phyloP scores from a whole-genome alignment of 2,113 vertebrate species.

The Australoheros scitulus region DNA sequence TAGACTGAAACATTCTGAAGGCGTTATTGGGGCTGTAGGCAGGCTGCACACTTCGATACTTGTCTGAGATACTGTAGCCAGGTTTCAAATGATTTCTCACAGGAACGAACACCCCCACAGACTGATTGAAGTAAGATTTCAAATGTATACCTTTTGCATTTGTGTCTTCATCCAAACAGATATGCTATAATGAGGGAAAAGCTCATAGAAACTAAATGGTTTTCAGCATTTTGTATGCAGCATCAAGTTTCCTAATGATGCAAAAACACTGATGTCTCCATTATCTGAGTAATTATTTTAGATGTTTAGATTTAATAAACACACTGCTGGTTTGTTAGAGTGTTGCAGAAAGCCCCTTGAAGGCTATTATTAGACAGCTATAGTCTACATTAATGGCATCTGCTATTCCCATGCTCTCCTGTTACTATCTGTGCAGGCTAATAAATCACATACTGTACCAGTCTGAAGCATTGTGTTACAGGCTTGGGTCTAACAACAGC shows the following conservation, averaged over 20 bases:
- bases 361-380: constrained; percentile 55
- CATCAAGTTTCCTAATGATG: constrained; percentile 21
- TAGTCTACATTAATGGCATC: constrained; percentile 60
- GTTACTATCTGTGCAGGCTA: constrained; percentile 46
- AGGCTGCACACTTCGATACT: constrained; percentile 1
- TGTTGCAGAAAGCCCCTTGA: constrained; percentile 36
- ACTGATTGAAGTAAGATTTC: constrained; percentile 17
- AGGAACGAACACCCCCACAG: not conserved
- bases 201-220: not conserved
- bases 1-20: constrained; percentile 40
- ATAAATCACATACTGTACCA: constrained; percentile 58
- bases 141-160: not conserved
- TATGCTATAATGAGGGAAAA: not conserved
- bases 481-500: constrained; percentile 47
- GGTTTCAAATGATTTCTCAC: constrained; percentile 5
- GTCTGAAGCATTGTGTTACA: constrained; percentile 50
- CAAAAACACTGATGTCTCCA: constrained; percentile 10
- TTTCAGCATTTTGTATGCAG: not conserved
- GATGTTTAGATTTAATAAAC: constrained; percentile 48
- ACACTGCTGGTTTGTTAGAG: constrained; percentile 6
- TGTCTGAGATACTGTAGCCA: not conserved
- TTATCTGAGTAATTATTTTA: constrained; percentile 35
- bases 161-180: not conserved
- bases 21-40: not conserved
- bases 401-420: constrained; percentile 49